phyloP scores from a whole-genome alignment of 2,888 invertebrate genomes.

The Panorpa germanica region DNA sequence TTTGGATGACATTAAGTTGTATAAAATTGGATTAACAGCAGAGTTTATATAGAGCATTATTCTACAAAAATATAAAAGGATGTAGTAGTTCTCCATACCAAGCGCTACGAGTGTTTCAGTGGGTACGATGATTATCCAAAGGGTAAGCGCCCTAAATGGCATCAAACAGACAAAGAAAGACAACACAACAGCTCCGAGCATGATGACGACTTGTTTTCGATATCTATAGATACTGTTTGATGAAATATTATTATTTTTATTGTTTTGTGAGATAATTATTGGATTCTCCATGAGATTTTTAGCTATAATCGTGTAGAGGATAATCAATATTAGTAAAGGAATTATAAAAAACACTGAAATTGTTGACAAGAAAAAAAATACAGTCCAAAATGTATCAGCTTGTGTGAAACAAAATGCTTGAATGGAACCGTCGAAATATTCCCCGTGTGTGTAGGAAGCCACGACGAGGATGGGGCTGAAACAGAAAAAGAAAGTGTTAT shows the following conservation, averaged over 20 bases:
- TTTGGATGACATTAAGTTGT: conserved; percentile 83
- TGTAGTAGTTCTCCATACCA: conserved; percentile 67
- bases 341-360: conserved; percentile 71
- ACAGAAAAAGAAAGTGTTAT: no score
- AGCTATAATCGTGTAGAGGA: conserved; percentile 71
- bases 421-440: conserved; percentile 48
- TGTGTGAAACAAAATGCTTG: conserved; percentile 61
- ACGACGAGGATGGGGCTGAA: conserved; percentile 72
- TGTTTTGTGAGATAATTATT: conserved; percentile 41
- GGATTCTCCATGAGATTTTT: conserved; percentile 69
- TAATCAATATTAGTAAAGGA: conserved; percentile 61
- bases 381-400: conserved; percentile 58
- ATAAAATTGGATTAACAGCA: conserved; percentile 78
- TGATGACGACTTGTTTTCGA: conserved; percentile 66
- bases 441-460: conserved; percentile 52
- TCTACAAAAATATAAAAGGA: conserved; percentile 66
- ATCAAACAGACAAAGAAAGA: conserved; percentile 81
- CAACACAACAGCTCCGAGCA: conserved; percentile 76
- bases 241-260: conserved; percentile 26
- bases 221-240: conserved; percentile 43
- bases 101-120: conserved; percentile 44
- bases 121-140: conserved; percentile 71
- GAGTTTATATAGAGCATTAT: conserved; percentile 82
- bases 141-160: conserved; percentile 71
- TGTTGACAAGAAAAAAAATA: conserved; percentile 60